These are phyloP conservation scores for Tribolium madens DNA, from an alignment of 1,140 invertebrate species.

Conservation along the genomic window DNA sequence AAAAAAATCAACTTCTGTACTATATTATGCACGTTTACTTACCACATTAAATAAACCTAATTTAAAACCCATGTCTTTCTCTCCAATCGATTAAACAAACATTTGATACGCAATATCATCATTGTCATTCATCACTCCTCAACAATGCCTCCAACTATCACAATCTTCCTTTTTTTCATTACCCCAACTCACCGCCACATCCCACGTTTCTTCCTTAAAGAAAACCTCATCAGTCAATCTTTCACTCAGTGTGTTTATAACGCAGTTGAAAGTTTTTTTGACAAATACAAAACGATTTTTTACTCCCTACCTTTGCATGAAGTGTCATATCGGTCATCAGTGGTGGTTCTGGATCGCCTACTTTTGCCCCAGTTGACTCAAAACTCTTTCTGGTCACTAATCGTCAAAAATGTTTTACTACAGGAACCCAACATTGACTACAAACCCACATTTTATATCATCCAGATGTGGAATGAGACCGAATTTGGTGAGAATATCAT, in stretches of 20 bases:
- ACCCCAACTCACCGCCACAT: neutral
- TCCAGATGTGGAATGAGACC: constrained; percentile 34
- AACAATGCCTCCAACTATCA: neutral
- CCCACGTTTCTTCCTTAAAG: neutral
- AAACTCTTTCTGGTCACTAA: neutral
- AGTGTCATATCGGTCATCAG: too few relatives aligned
- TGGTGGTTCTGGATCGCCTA: neutral
- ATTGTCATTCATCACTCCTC: neutral
- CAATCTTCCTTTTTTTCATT: neutral
- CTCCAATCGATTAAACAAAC: neutral
- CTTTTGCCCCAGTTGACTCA: neutral
- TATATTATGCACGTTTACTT: too few relatives aligned
- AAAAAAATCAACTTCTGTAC: too few relatives aligned
- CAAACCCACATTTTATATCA: constrained; percentile 40
- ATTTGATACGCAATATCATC: neutral
- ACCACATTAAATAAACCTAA: neutral
- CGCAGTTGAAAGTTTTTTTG: neutral
- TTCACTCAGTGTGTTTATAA: constrained; percentile 8
- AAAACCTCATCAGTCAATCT: neutral
- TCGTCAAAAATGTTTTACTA: neutral
- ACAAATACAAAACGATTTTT: neutral
- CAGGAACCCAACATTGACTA: neutral
- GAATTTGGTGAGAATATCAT: constrained; percentile 28
- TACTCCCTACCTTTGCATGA: neutral
- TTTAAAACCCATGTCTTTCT: neutral